phyloP scores from a whole-genome alignment of 2,888 invertebrate species.

The Geophilus truncorum region DNA sequence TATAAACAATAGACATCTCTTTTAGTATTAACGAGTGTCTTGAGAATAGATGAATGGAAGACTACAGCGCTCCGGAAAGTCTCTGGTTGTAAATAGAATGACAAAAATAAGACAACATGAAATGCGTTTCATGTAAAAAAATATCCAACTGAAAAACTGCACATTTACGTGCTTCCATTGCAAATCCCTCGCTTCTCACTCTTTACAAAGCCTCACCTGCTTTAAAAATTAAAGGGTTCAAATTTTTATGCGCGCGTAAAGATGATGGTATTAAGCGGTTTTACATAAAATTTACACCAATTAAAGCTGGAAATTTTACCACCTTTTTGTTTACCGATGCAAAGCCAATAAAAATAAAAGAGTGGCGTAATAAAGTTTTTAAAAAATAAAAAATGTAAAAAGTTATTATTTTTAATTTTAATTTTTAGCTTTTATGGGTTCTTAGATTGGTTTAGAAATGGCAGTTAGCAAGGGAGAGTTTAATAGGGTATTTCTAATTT shows the following conservation, averaged over 20 bases:
- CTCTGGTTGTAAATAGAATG: too few relatives aligned
- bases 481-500: too few relatives aligned
- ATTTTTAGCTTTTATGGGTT: too few relatives aligned
- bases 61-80: background rate
- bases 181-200: background rate
- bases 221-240: background rate
- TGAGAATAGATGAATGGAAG: background rate
- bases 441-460: too few relatives aligned
- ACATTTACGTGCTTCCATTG: background rate
- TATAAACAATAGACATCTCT: slow-evolving; percentile 11
- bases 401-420: too few relatives aligned
- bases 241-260: background rate
- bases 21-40: background rate
- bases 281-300: background rate
- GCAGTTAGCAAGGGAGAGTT: too few relatives aligned
- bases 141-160: slow-evolving; percentile 8
- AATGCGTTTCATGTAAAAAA: background rate
- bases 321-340: too few relatives aligned
- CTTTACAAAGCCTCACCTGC: background rate
- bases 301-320: background rate
- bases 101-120: background rate
- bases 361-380: too few relatives aligned
- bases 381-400: too few relatives aligned
- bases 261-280: background rate
- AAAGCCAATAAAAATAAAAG: too few relatives aligned